These are phyloP conservation scores for Epistrophella euchroma DNA, from an alignment of 2,888 invertebrate species.

Conservation along the genomic window DNA sequence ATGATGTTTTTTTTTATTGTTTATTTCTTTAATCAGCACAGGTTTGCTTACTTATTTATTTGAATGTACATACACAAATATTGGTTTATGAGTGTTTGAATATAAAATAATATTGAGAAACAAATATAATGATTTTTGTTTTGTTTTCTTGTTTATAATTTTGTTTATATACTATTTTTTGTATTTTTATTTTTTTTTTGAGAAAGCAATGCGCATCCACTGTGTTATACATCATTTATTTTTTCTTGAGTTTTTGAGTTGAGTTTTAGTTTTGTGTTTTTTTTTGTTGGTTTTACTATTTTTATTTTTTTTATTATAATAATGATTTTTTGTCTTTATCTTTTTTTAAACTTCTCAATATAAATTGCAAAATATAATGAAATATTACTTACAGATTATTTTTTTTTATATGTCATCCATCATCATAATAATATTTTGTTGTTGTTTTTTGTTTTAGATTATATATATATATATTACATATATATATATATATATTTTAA, in stretches of 20 bases:
- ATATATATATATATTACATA: constrained; percentile 43
- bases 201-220: constrained; percentile 74
- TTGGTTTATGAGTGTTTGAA: constrained; percentile 76
- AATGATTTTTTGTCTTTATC: constrained; percentile 36
- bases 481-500: constrained; percentile 61
- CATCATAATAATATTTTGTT: constrained; percentile 39
- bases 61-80: constrained; percentile 76
- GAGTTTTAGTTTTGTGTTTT: constrained; percentile 55
- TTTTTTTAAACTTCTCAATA: constrained; percentile 69
- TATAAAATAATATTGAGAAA: constrained; percentile 78
- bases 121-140: constrained; percentile 73
- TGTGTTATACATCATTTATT: constrained; percentile 54
- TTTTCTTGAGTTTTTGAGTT: constrained; percentile 63
- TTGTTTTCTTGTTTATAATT: constrained; percentile 58
- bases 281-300: constrained; percentile 46
- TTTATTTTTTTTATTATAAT: constrained; percentile 45
- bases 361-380: constrained; percentile 76
- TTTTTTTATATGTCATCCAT: constrained; percentile 43
- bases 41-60: constrained; percentile 76
- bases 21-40: constrained; percentile 76
- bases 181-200: constrained; percentile 52
- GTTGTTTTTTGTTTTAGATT: constrained; percentile 57
- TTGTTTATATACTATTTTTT: constrained; percentile 65
- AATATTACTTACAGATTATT: constrained; percentile 71
- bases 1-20: constrained; percentile 69